These are phyloP conservation scores for Oryctes rhinoceros DNA, from an alignment of 1,140 invertebrate species.

Conservation along the genomic window DNA sequence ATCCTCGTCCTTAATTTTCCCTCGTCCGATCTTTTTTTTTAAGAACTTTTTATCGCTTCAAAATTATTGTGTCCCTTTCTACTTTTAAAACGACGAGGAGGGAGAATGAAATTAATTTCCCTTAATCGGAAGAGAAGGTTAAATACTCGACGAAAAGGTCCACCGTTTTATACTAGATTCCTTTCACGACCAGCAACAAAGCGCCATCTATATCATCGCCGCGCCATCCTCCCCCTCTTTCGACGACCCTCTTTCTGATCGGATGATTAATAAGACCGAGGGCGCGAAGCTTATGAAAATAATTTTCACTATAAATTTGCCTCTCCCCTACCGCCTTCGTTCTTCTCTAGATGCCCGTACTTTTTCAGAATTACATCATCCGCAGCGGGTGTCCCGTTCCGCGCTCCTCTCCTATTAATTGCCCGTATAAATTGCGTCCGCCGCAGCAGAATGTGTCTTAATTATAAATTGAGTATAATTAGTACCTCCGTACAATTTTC, in stretches of 20 bases:
- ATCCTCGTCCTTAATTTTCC: too few relatives aligned
- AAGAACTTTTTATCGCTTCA: neutral
- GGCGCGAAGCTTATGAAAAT: slow-evolving; percentile 24
- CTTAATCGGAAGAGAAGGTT: neutral
- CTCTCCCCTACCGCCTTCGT: neutral
- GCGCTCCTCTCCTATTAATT: slow-evolving; percentile 12
- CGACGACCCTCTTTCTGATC: slow-evolving; percentile 26
- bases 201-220: neutral
- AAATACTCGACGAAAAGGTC: slow-evolving; percentile 2
- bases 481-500: slow-evolving; percentile 28
- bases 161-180: neutral
- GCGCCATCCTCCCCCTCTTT: neutral
- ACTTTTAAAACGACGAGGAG: neutral
- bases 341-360: neutral
- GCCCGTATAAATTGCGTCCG: slow-evolving; percentile 33
- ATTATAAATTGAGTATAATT: slow-evolving; percentile 32
- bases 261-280: slow-evolving; percentile 25
- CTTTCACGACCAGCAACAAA: slow-evolving; percentile 1
- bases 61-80: neutral
- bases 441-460: slow-evolving; percentile 12
- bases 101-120: slow-evolving; percentile 20
- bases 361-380: neutral
- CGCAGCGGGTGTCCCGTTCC: neutral
- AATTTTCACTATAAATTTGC: slow-evolving; percentile 31
- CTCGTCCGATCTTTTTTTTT: neutral